Percentiles rank a stretch among this genome's conserved stretches.
Evolutionary conservation across 2,113 vertebrate genomes (phyloP).

Genomic region (Albula goreensis): DNA sequence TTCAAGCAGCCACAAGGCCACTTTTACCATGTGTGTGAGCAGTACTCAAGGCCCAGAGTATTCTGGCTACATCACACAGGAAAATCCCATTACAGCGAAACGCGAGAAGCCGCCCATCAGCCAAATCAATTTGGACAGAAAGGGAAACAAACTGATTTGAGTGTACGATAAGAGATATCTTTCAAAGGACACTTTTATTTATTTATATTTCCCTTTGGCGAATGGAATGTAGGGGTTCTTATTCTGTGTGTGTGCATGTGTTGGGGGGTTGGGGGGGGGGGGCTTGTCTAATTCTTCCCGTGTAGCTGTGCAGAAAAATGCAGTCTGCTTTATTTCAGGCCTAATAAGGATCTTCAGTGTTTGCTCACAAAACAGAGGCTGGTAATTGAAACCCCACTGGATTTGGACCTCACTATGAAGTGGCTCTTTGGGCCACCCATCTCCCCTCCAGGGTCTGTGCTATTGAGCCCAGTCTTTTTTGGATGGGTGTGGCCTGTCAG

Average conservation of each 20-base stretch:
- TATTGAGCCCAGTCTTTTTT: not conserved
- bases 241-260: not conserved
- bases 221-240: not conserved
- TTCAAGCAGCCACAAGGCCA: not conserved
- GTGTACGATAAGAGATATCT: not conserved
- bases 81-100: not conserved
- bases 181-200: slow-evolving; percentile 1
- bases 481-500: not conserved
- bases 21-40: not conserved
- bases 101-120: not conserved
- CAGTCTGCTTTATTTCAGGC: not conserved
- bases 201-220: not conserved
- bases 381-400: not conserved
- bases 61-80: slow-evolving; percentile 1
- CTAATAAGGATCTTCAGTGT: not conserved
- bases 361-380: slow-evolving; percentile 8
- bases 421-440: not conserved
- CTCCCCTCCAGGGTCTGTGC: not conserved
- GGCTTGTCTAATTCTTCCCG: not conserved
- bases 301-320: slow-evolving; percentile 1
- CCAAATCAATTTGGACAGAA: slow-evolving; percentile 19
- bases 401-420: not conserved
- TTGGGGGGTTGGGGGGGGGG: not conserved
- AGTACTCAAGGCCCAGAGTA: not conserved
- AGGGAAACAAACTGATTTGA: not conserved